Evolutionary conservation across 2,797 vertebrate genomes (phyloP).

Genomic region (Spizella passerina): DNA sequence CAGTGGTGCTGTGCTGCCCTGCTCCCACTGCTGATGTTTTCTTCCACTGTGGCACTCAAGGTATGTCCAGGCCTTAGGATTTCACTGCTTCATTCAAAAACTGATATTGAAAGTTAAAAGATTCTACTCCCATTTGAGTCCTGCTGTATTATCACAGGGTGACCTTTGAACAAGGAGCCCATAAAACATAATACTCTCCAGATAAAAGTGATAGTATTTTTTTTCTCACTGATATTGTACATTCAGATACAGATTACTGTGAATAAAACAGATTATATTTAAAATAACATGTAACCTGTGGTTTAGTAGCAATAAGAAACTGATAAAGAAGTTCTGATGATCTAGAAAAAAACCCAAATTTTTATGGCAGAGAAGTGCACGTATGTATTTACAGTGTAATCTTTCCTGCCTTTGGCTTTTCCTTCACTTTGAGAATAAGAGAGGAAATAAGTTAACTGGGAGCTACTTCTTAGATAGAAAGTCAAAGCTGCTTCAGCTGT

Average conservation of each 20-base stretch:
- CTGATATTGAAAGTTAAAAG: not conserved
- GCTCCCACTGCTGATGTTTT: not conserved
- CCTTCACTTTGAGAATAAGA: not conserved
- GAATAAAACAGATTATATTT: not conserved
- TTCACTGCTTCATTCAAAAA: not conserved
- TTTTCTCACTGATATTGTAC: constrained; percentile 8
- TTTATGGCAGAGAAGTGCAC: not conserved
- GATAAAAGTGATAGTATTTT: constrained; percentile 67
- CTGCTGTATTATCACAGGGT: not conserved
- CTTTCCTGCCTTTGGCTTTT: not conserved
- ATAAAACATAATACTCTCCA: constrained; percentile 52
- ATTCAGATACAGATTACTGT: not conserved
- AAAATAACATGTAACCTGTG: not conserved
- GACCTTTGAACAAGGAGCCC: not conserved
- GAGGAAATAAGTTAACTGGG: not conserved
- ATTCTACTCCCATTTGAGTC: not conserved
- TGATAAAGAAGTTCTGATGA: not conserved
- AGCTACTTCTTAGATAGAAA: not conserved
- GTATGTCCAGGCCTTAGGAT: not conserved
- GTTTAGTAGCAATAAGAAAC: not conserved
- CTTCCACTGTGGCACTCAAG: not conserved
- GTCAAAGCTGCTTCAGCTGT: not conserved
- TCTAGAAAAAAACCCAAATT: not conserved
- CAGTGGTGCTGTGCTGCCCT: not conserved
- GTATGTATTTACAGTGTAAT: not conserved